A percentile compares a stretch with the other conserved stretches of the same genome.
phyloP scores from a whole-genome alignment of 2,113 vertebrate genomes.

The Tychaedon coryphoeus region DNA sequence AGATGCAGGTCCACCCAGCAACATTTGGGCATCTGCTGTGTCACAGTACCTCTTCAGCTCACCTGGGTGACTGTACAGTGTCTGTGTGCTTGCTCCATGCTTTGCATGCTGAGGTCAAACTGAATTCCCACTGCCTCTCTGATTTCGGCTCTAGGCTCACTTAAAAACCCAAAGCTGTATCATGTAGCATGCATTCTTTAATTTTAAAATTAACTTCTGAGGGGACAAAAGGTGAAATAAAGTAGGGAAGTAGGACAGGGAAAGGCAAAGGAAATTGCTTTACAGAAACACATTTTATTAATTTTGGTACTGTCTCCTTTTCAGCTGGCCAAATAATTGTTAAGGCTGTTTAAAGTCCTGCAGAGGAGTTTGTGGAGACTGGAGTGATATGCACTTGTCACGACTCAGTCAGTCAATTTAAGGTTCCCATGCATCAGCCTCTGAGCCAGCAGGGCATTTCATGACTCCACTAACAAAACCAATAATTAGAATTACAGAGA shows the following conservation, averaged over 20 bases:
- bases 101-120: not conserved
- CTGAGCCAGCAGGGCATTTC: slow-evolving; percentile 17
- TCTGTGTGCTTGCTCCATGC: not conserved
- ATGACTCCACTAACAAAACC: slow-evolving; percentile 44
- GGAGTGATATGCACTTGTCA: slow-evolving; percentile 15
- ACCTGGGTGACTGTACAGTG: not conserved
- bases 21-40: fast-evolving
- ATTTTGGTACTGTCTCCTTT: slow-evolving; percentile 56
- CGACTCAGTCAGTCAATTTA: not conserved
- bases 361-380: slow-evolving; percentile 3
- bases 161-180: slow-evolving; percentile 34
- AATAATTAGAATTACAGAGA: slow-evolving; percentile 53
- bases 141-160: slow-evolving; percentile 3
- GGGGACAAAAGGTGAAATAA: slow-evolving; percentile 54
- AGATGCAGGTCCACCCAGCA: not conserved
- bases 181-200: slow-evolving; percentile 26
- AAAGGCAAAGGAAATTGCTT: slow-evolving; percentile 65
- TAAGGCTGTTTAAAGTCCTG: slow-evolving; percentile 33
- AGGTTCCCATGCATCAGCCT: slow-evolving; percentile 25
- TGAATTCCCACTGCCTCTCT: slow-evolving; percentile 37
- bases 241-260: slow-evolving; percentile 1
- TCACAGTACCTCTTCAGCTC: not conserved
- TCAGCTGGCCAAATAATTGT: slow-evolving; percentile 41
- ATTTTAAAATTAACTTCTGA: slow-evolving; percentile 50
- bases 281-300: slow-evolving; percentile 60